Conservation (phyloP, 2,888 invertebrate species). For the Drosophila leonis region DNA sequence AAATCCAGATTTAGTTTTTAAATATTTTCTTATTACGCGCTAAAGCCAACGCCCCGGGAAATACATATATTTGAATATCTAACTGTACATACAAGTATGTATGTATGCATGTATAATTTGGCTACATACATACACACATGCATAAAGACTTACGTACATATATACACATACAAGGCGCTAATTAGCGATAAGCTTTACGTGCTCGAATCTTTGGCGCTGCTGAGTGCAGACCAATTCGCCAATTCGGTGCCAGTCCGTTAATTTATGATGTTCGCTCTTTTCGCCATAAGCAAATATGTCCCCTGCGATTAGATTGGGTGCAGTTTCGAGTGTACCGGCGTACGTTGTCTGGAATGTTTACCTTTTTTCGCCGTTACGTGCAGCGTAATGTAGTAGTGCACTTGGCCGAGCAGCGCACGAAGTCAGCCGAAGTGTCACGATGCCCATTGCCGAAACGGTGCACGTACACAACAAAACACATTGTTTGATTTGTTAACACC, state of each 20-base stretch:
- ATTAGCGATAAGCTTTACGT: slow-evolving; percentile 71
- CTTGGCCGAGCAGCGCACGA: slow-evolving; percentile 13
- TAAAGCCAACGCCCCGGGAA: slow-evolving; percentile 23
- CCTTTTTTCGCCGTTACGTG: slow-evolving; percentile 60
- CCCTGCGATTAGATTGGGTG: slow-evolving; percentile 64
- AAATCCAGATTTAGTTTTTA: neutral
- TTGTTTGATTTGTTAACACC: slow-evolving; percentile 54
- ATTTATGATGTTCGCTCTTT: slow-evolving; percentile 37
- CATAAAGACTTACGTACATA: neutral
- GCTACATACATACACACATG: neutral
- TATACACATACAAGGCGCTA: slow-evolving; percentile 34
- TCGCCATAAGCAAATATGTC: slow-evolving; percentile 53
- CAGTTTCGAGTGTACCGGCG: slow-evolving; percentile 23
- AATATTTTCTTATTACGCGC: neutral
- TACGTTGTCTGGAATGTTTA: slow-evolving; percentile 41
- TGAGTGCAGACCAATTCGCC: slow-evolving; percentile 15
- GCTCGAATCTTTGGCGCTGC: slow-evolving; percentile 37
- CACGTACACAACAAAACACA: slow-evolving; percentile 45
- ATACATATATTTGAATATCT: neutral
- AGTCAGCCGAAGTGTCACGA: slow-evolving; percentile 8
- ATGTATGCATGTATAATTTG: slow-evolving; percentile 3
- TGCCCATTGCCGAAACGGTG: slow-evolving; percentile 22
- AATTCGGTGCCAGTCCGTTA: slow-evolving; percentile 18
- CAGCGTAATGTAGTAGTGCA: slow-evolving; percentile 38
- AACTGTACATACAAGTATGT: neutral